Evolutionary conservation across 1,140 invertebrate genomes (phyloP).

Genomic region (Brachionus rubens): DNA sequence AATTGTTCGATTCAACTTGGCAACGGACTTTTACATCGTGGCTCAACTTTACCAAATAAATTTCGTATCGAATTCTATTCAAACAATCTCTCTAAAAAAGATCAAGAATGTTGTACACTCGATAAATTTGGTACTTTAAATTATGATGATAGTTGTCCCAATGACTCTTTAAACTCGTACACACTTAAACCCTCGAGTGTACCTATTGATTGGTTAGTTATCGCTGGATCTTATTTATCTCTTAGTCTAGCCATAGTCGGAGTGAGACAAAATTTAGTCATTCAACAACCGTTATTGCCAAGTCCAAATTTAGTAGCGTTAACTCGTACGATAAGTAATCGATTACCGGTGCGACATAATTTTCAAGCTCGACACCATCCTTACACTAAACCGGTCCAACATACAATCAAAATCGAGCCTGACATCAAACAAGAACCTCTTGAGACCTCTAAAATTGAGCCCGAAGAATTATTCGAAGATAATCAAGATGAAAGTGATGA

Average conservation of each 20-base stretch:
- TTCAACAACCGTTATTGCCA: not conserved
- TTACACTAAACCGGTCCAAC: not conserved
- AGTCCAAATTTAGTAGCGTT: not conserved
- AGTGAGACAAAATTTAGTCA: no score
- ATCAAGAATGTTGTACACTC: not conserved
- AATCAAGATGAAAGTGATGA: not conserved
- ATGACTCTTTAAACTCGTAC: not conserved
- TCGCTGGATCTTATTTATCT: not conserved
- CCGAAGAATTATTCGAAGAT: not conserved
- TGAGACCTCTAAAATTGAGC: not conserved
- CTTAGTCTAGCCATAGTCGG: slow-evolving; percentile 2
- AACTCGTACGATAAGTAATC: not conserved
- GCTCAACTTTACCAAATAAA: not conserved
- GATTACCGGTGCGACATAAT: not conserved
- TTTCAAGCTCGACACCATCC: not conserved
- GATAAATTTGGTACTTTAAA: not conserved
- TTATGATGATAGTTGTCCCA: not conserved
- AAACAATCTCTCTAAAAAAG: slow-evolving; percentile 24
- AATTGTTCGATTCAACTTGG: slow-evolving; percentile 9
- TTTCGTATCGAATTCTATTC: slow-evolving; percentile 25
- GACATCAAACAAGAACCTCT: not conserved
- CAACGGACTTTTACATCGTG: not conserved
- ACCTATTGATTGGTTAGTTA: slow-evolving; percentile 26
- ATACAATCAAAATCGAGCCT: not conserved
- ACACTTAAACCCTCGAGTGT: not conserved